phyloP scores from a whole-genome alignment of 2,888 invertebrate species.

The Horisme vitalbata region DNA sequence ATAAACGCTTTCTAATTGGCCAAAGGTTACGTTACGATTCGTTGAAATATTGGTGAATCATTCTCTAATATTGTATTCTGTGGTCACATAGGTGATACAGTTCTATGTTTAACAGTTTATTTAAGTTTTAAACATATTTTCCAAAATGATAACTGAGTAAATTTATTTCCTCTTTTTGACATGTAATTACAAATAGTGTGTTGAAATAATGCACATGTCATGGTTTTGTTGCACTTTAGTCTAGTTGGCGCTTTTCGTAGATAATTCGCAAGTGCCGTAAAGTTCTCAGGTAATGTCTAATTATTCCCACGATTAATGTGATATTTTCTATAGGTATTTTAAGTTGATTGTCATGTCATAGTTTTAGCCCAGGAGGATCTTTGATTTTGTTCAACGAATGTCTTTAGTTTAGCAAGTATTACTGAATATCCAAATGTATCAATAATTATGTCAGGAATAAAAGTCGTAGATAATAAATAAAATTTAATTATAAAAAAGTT shows the following conservation, averaged over 20 bases:
- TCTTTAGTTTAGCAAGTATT: conserved; percentile 38
- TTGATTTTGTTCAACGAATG: conserved; percentile 37
- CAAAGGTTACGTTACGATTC: no score
- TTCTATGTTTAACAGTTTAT: no score
- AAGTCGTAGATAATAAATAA: conserved; percentile 70
- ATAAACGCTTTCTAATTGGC: no score
- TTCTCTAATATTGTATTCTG: no score
- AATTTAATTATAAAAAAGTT: conserved; percentile 65
- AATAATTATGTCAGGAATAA: conserved; percentile 26
- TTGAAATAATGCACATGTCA: no score
- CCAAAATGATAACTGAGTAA: no score
- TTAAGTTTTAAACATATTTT: no score
- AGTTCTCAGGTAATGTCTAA: conserved; percentile 3
- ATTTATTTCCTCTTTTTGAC: neutral
- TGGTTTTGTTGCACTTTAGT: neutral
- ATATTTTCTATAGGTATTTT: conserved; percentile 38
- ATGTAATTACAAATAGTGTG: neutral
- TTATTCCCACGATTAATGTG: conserved; percentile 36
- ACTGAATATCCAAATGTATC: conserved; percentile 36
- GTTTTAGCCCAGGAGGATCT: conserved; percentile 32
- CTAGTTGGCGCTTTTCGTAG: no score
- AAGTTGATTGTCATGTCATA: conserved; percentile 33
- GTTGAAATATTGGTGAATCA: no score
- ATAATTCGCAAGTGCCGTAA: no score
- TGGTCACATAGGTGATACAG: no score